Base-by-base conservation (phyloP, 1,140 invertebrate species). In the Aradophagus sp. region DNA sequence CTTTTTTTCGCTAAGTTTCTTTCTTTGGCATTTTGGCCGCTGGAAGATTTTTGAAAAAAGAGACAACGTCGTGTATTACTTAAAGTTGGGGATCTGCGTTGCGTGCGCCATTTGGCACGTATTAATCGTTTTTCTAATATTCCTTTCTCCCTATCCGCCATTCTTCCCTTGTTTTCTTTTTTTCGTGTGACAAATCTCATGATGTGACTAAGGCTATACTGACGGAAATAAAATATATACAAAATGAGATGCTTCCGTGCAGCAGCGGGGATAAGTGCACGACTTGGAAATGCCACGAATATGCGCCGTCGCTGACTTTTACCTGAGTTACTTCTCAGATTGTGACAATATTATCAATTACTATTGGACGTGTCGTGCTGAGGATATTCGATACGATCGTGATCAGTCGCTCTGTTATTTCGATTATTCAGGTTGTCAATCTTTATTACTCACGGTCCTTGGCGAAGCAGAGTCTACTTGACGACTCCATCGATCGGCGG, bases 261-360 rank as follows among this genome's bases (percentile, higher is more conserved):
- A 50, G 42, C 17, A 34, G 3, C 34, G 14, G 31, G n/a, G 3
- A 27, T 36, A 12, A 6, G 4, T 20, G 19, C 41, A 17, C 29
- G 23, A 53, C 11, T 32, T 41, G 26, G 20, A 53, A 56, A 44
- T 44, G 48, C 62, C 36, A 26, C 35, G 53, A 63, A 38, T 31
- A 34, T 34, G 16, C 23, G 12, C 19, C 36, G 44, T 32, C 26
- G 52, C 35, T 41, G 56, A 58, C 56, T 62, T 67, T 66, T 67
- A 73, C 56, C 69, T 73, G 69, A 66, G 62, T 73, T 52, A 62
- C 55, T 66, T 55, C 26, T 73, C 52, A 62, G 52, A 73, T 56
- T 56, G 62, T 34, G 29, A 56, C 41, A 31, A 41, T 12, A n/a
- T 59, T 29, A 41, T 48, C 48, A 35, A 48, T 38, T 36, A 31